Base-by-base conservation (phyloP, 2,797 vertebrate genomes). In the Muraenolepis orangiensis region DNA sequence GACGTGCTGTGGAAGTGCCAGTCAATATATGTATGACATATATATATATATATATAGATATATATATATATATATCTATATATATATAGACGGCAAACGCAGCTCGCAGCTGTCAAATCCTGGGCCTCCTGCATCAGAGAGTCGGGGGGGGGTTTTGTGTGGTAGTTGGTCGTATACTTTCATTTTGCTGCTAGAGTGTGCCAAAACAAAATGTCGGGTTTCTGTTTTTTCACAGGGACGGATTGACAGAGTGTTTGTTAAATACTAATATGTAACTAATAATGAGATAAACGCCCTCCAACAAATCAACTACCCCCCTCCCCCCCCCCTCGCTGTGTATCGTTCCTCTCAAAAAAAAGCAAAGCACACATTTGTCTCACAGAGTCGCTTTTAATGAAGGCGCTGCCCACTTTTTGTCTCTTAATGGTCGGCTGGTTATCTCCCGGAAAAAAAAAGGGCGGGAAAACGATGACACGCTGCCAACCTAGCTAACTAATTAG, bases 1-100 rank as follows among this genome's bases (percentile, higher is more conserved):
- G 81, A 72, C 36, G 66, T 28, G 26, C 29, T 46, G 42, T 74
- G 42, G 72, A 80, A 82, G 81, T 85, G 70, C 74, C 75, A 82
- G 51, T 61, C 32, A 57, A 78, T 34, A 38, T 78, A 74, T 71
- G 78, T 76, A 82, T 46, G 82, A 72, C 79, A 72, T 71, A 16
- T 3, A 36, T 10, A 64, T 80, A 72, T 71, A 16, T 3, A 36
- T 10, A 64, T 80, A 72, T 71, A 16, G 2, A 36, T 10, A 64
- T 80, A 72, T 71, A 16, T 3, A 36, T 10, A 64, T 80, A 72
- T 71, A 16, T 3, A 36, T 10, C n/a, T n/a, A n/a, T n/a, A n/a
- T 80, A 72, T 71, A 16, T 3, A 36, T 10, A 64, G 82, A 29
- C 26, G 10, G 72, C 74, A 36, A 75, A 68, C 38, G 57, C 69